Evolutionary conservation across 2,797 vertebrate species (phyloP).

Genomic region (Nyctalus aviator): DNA sequence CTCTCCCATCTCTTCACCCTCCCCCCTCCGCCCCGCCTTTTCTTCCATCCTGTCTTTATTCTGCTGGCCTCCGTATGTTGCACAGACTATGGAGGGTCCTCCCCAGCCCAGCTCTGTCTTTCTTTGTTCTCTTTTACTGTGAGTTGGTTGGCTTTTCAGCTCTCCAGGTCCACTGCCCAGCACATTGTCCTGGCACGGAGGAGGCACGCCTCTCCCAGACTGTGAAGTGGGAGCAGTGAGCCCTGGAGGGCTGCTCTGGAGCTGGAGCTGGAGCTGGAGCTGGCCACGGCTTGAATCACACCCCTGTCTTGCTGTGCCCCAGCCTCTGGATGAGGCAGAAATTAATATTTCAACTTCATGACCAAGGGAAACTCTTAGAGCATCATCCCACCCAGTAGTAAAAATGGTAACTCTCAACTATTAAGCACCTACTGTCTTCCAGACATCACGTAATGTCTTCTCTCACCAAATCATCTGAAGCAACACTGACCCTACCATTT

Average conservation of each 20-base stretch:
- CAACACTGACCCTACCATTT: background rate
- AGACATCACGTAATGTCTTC: background rate
- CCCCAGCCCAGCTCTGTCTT: no score
- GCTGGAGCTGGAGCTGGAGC: background rate
- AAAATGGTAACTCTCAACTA: background rate
- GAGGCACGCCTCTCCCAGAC: background rate
- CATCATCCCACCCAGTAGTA: background rate
- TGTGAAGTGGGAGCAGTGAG: fast-evolving
- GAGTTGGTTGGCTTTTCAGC: background rate
- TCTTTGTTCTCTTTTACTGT: background rate
- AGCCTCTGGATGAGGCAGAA: background rate
- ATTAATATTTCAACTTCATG: background rate
- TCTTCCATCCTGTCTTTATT: background rate
- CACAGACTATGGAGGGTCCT: no score
- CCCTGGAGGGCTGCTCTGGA: background rate
- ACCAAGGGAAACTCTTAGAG: background rate
- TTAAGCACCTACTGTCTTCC: background rate
- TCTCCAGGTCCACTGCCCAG: background rate
- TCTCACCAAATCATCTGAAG: background rate
- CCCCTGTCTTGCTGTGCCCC: no score
- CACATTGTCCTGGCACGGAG: fast-evolving
- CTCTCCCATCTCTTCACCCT: background rate
- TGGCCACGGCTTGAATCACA: background rate
- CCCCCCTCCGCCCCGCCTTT: background rate
- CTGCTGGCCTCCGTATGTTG: background rate